Percentiles rank a stretch among this genome's conserved stretches.
Evolutionary conservation across 2,888 invertebrate genomes (phyloP).

Genomic region (Amphimallon solstitiale): DNA sequence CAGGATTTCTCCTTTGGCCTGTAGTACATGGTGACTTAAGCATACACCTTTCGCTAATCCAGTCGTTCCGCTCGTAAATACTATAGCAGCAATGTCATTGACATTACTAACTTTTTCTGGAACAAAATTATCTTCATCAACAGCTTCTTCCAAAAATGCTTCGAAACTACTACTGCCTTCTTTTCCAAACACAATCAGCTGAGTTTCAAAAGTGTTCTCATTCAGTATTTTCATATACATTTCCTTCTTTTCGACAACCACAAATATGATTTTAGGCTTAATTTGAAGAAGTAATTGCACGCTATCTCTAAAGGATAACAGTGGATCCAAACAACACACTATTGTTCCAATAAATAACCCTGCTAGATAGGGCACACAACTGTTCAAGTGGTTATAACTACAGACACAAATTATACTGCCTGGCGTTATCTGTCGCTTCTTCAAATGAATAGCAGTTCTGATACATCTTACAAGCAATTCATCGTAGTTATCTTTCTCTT

Average conservation of each 20-base stretch:
- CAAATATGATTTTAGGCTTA: slow-evolving; percentile 48
- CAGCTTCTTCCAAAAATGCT: slow-evolving; percentile 4
- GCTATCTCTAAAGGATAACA: slow-evolving; percentile 46
- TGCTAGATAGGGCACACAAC: slow-evolving; percentile 62
- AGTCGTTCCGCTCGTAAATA: slow-evolving; percentile 51
- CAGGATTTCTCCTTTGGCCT: no score
- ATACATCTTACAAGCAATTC: slow-evolving; percentile 60
- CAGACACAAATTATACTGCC: slow-evolving; percentile 65
- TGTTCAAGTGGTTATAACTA: slow-evolving; percentile 63
- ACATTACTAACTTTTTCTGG: slow-evolving; percentile 34
- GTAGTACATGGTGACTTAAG: slow-evolving; percentile 42
- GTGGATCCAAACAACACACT: slow-evolving; percentile 52
- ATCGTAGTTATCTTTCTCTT: slow-evolving; percentile 59
- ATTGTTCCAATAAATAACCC: slow-evolving; percentile 62
- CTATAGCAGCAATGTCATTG: slow-evolving; percentile 43
- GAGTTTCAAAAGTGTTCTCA: slow-evolving; percentile 43
- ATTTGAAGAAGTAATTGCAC: slow-evolving; percentile 48
- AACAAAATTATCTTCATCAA: neutral
- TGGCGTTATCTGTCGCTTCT: slow-evolving; percentile 47
- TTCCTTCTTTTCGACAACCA: slow-evolving; percentile 40
- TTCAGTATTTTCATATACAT: slow-evolving; percentile 43
- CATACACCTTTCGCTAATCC: slow-evolving; percentile 50
- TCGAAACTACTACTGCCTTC: neutral
- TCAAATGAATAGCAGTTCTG: slow-evolving; percentile 62
- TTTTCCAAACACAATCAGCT: slow-evolving; percentile 33